Evolutionary conservation across 2,797 vertebrate species (phyloP).

Genomic region (Premnoplex brunnescens): DNA sequence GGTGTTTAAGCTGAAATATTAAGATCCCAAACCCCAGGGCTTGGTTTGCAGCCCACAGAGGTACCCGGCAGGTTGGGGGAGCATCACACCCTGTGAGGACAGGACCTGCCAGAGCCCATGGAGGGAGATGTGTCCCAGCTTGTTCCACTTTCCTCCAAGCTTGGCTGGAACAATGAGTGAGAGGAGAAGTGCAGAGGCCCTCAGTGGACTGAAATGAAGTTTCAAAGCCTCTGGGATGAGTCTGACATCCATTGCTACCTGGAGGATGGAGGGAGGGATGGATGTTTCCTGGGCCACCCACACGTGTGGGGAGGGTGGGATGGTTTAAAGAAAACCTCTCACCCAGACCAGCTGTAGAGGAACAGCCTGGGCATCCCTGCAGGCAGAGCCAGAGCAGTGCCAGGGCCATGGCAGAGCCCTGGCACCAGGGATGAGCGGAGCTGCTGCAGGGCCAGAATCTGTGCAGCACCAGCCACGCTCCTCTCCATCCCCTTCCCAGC

Average conservation of each 20-base stretch:
- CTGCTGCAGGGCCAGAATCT: neutral
- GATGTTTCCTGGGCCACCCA: neutral
- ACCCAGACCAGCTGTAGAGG: neutral
- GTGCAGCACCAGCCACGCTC: neutral
- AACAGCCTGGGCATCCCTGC: accelerated
- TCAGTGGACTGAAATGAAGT: accelerated
- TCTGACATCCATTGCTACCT: neutral
- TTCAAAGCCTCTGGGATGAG: neutral
- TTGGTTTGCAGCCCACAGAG: neutral
- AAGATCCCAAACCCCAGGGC: neutral
- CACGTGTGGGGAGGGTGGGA: neutral
- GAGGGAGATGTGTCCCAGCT: neutral
- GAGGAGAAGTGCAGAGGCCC: neutral
- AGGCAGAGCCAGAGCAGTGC: neutral
- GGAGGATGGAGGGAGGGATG: neutral
- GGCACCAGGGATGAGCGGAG: accelerated
- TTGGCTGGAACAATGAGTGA: accelerated
- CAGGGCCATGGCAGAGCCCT: neutral
- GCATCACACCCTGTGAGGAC: accelerated
- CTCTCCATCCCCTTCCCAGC: neutral
- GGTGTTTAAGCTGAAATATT: neutral
- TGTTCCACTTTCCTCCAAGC: neutral
- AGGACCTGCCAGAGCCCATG: accelerated
- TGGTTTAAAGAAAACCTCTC: neutral
- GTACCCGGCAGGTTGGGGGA: neutral